These are phyloP conservation scores for Leptinotarsa lineolata DNA, from an alignment of 1,140 invertebrate genomes.

Conservation along the genomic window DNA sequence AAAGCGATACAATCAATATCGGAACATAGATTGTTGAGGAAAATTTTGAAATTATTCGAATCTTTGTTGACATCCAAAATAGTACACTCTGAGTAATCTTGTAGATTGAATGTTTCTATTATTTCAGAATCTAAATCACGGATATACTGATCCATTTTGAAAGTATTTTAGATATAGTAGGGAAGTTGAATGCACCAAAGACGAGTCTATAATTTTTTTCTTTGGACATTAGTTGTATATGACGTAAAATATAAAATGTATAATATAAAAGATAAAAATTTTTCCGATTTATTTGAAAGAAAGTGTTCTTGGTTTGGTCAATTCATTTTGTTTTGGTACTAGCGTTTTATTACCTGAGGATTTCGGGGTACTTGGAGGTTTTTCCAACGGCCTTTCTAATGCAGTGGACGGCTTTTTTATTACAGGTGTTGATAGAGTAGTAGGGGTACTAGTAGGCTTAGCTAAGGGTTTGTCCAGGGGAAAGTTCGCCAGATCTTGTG, in stretches of 20 bases:
- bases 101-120: constrained; percentile 18
- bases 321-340: not conserved
- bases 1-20: constrained; percentile 10
- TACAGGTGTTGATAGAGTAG: not conserved
- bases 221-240: not conserved
- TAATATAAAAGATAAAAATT: not conserved
- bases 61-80: constrained; percentile 11
- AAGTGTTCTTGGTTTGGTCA: not conserved
- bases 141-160: not conserved
- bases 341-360: not conserved
- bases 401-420: not conserved
- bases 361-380: not conserved
- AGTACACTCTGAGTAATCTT: constrained; percentile 4
- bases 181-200: not conserved
- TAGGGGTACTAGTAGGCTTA: not conserved
- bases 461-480: not conserved
- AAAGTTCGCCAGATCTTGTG: not conserved
- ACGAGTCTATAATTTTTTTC: not conserved
- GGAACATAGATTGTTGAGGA: not conserved
- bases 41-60: not conserved
- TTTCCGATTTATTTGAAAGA: not conserved
- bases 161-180: not conserved
- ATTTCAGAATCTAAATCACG: constrained; percentile 7
- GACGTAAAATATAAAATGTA: not conserved
- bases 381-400: not conserved